A percentile compares a stretch with the other conserved stretches of the same genome.
Evolutionary conservation across 2,797 vertebrate species (phyloP).

Genomic region (Myoxocephalus aenaeus): DNA sequence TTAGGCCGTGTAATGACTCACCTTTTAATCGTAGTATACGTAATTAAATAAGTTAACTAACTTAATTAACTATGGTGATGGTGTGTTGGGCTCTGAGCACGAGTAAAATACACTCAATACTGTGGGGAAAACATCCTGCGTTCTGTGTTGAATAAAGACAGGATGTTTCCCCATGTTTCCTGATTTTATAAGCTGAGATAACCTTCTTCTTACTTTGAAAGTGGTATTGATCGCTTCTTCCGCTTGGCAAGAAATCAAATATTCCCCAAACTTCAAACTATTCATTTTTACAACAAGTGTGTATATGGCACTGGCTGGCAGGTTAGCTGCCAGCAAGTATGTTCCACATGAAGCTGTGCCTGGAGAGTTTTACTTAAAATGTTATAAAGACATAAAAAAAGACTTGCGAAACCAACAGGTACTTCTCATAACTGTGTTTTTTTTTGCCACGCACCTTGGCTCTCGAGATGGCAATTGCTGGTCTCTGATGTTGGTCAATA

Average conservation of each 20-base stretch:
- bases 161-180: not conserved
- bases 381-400: not conserved
- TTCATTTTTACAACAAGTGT: not conserved
- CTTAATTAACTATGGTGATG: not conserved
- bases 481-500: not conserved
- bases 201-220: not conserved
- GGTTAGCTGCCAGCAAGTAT: not conserved
- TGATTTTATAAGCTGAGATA: not conserved
- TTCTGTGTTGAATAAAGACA: not conserved
- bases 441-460: conserved; percentile 3
- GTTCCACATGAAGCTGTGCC: not conserved
- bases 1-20: not conserved
- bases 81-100: not conserved
- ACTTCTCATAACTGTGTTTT: not conserved
- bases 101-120: not conserved
- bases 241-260: not conserved
- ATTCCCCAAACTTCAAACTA: not conserved
- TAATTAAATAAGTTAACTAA: not conserved
- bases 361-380: conserved; percentile 4
- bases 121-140: not conserved
- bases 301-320: not conserved
- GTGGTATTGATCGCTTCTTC: conserved; percentile 11
- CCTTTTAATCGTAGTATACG: not conserved
- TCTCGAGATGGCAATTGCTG: not conserved
- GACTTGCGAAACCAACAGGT: not conserved